Percentiles rank a stretch among this genome's conserved stretches.
Conservation (phyloP, 2,797 vertebrate species). For the Antrozous pallidus region DNA sequence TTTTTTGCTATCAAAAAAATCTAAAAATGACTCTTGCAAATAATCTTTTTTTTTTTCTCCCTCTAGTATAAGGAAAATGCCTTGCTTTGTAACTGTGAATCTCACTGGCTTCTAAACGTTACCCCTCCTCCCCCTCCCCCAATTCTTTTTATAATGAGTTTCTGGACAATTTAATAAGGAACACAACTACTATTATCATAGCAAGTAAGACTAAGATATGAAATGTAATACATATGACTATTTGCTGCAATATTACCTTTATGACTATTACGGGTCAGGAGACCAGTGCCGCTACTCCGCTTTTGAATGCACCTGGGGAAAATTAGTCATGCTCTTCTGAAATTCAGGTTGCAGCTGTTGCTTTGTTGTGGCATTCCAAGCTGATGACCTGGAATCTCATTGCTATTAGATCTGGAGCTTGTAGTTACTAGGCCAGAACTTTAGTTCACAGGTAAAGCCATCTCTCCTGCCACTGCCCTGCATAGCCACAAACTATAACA, state of each 20-base stretch:
- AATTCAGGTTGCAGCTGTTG: background rate
- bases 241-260: background rate
- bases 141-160: background rate
- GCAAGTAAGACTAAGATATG: background rate
- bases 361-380: background rate
- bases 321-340: background rate
- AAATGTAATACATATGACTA: background rate
- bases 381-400: background rate
- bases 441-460: background rate
- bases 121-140: no score
- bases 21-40: background rate
- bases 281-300: background rate
- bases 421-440: background rate
- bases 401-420: background rate
- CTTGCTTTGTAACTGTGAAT: background rate
- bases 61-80: background rate
- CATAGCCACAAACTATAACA: background rate
- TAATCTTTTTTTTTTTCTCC: background rate
- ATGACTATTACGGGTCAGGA: background rate
- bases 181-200: background rate
- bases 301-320: background rate
- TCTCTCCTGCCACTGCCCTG: background rate
- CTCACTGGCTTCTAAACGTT: background rate
- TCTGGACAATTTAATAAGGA: background rate
- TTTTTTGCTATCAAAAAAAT: background rate